Base-by-base conservation (phyloP, 2,888 invertebrate genomes). In the Miltochrista miniata region DNA sequence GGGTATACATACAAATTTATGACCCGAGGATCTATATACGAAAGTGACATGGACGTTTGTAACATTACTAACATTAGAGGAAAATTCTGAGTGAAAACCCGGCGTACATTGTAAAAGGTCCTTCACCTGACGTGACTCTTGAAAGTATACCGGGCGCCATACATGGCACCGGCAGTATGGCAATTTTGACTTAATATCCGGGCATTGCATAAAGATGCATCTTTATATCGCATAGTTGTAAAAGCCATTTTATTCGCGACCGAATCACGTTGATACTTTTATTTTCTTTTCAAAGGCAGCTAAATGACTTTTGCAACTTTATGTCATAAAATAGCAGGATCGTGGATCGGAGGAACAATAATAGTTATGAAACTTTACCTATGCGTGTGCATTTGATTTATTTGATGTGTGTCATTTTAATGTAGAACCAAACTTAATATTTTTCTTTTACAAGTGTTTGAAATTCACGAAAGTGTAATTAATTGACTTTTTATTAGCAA, bases 51-150 rank as follows among this genome's bases (percentile, higher is more conserved):
- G n/a, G n/a, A n/a, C n/a, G n/a, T n/a, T n/a, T n/a, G n/a, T n/a
- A n/a, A n/a, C n/a, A n/a, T n/a, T 2, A 24, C 18, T 24, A 2
- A 24, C 18, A 24, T 24, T 4, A 4, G 5, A 24, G 5, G 5
- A 24, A 2, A 4, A 5, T 5, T 24, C 18, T 38, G 18, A 14
- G 11, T 18, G 10, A 12, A 36, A 18, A 37, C 11, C 31, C 31
- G 31, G 31, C n/a, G 2, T 12, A 29, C 13, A 46, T 45, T 71
- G 55, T 69, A 55, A 38, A 68, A 31, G 68, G 65, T 59, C 51
- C 78, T 63, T 83, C 67, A 82, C 33, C 48, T 82, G 52, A 56
- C 87, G 85, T 87, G 87, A 83, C 81, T 74, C 13, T 51, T 14
- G 68, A 57, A 74, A 66, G 70, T 79, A 76, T 68, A 49, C 59